Evolutionary conservation across 2,888 invertebrate genomes (phyloP).

Genomic region (Melinopterus prodromus): DNA sequence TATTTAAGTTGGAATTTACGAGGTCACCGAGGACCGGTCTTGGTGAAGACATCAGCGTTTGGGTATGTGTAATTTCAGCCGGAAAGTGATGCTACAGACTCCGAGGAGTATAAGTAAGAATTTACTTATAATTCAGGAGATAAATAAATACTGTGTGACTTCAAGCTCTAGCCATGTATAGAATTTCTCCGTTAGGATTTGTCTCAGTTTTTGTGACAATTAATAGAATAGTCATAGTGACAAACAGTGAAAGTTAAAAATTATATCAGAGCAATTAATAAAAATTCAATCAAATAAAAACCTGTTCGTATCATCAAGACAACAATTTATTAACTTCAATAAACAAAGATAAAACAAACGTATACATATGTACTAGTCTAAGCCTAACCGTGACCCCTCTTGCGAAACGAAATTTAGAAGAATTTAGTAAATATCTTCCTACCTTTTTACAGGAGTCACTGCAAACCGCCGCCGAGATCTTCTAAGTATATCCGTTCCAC

Average conservation of each 20-base stretch:
- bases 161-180: no score
- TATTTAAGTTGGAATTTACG: constrained; percentile 24
- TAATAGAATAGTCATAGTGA: no score
- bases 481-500: constrained; percentile 47
- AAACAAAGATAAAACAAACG: neutral
- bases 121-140: neutral
- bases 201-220: no score
- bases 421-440: constrained; percentile 27
- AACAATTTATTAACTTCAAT: neutral
- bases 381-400: neutral
- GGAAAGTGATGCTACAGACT: constrained; percentile 7
- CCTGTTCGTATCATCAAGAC: neutral
- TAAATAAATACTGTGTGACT: neutral
- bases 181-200: no score
- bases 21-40: constrained; percentile 22
- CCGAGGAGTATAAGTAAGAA: neutral
- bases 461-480: constrained; percentile 42
- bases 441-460: constrained; percentile 40
- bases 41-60: constrained; percentile 23
- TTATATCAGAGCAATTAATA: neutral
- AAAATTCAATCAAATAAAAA: neutral
- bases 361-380: constrained; percentile 8
- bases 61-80: constrained; percentile 18
- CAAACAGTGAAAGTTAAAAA: no score
- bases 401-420: constrained; percentile 7